phyloP scores from a whole-genome alignment of 92 coral and sea anemone species.

The Zoanthus solanderi region DNA sequence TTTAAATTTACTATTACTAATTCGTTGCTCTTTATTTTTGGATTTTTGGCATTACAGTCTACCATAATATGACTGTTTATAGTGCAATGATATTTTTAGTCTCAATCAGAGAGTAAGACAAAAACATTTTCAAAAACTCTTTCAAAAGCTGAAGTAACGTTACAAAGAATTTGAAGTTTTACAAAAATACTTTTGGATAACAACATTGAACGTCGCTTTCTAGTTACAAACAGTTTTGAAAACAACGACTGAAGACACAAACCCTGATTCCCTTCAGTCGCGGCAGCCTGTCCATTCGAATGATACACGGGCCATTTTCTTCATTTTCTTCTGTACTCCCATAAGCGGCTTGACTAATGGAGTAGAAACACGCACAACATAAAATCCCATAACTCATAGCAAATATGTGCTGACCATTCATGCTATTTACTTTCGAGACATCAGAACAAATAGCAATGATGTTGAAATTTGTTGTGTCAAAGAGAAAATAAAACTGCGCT shows the following conservation, averaged over 20 bases:
- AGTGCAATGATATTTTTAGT: no score
- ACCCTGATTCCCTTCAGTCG: conserved; percentile 77
- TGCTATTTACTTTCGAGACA: neutral
- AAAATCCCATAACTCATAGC: neutral
- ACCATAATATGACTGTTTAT: no score
- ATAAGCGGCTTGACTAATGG: conserved; percentile 3
- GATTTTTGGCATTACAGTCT: no score
- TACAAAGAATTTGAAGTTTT: no score
- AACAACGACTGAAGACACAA: neutral
- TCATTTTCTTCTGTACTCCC: conserved; percentile 19
- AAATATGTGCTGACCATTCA: neutral
- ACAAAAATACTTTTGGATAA: neutral
- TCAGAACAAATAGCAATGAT: neutral
- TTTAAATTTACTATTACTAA: no score
- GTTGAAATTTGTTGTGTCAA: no score
- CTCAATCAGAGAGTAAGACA: no score
- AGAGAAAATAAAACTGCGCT: neutral
- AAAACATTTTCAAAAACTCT: no score
- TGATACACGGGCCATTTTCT: conserved; percentile 68
- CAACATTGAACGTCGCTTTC: neutral
- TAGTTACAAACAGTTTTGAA: neutral
- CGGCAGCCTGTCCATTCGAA: conserved; percentile 69
- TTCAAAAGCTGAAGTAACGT: no score
- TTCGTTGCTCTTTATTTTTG: no score
- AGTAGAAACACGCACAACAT: neutral